Conservation (phyloP, 2,888 invertebrate species). For the Pandemis corylana region DNA sequence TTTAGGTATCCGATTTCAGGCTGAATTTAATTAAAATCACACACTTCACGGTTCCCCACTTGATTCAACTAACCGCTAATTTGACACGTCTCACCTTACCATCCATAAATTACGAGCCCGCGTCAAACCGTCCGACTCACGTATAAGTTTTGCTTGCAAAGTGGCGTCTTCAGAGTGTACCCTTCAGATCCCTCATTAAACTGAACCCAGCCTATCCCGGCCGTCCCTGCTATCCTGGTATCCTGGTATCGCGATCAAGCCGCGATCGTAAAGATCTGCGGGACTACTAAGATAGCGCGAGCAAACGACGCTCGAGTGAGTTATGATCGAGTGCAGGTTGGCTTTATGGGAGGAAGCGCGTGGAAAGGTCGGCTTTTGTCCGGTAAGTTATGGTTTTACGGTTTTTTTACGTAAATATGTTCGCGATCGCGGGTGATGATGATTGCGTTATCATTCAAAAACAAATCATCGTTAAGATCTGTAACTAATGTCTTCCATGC, state of each 20-base stretch:
- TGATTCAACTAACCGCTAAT: slow-evolving; percentile 11
- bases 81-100: not conserved
- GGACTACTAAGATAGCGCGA: slow-evolving; percentile 39
- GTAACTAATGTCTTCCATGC: too few relatives aligned
- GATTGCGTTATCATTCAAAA: not conserved
- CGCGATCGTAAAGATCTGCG: slow-evolving; percentile 40
- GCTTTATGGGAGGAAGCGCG: slow-evolving; percentile 33
- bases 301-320: slow-evolving; percentile 33
- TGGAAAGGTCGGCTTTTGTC: slow-evolving; percentile 36
- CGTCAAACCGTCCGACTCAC: slow-evolving; percentile 18
- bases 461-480: not conserved
- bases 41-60: not conserved
- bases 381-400: slow-evolving; percentile 31
- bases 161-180: slow-evolving; percentile 30
- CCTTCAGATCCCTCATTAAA: slow-evolving; percentile 63
- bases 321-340: slow-evolving; percentile 41
- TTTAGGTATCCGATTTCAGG: not conserved
- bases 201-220: slow-evolving; percentile 22
- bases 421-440: not conserved
- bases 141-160: slow-evolving; percentile 20
- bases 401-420: not conserved
- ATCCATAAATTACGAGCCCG: slow-evolving; percentile 19
- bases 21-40: not conserved
- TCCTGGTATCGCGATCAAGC: slow-evolving; percentile 34
- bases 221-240: slow-evolving; percentile 22